phyloP scores from a whole-genome alignment of 2,113 vertebrate species.

The Centropus bengalensis region DNA sequence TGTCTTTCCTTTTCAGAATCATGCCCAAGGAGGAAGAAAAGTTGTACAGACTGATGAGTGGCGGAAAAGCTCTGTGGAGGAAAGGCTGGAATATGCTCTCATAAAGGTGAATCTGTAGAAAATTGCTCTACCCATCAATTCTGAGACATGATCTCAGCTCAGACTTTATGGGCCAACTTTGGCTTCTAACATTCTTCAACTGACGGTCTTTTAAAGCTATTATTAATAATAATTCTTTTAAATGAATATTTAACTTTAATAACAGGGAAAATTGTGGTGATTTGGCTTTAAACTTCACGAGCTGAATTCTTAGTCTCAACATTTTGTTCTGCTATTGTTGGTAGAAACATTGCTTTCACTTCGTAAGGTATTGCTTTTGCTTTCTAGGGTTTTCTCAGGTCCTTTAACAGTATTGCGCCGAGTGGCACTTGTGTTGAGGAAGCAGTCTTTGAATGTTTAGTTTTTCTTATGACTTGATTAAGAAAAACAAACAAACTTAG shows the following conservation, averaged over 20 bases:
- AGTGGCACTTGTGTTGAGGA: background rate
- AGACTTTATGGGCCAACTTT: background rate
- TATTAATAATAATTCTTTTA: background rate
- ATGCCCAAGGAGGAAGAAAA: slow-evolving; percentile 87
- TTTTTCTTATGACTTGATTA: background rate
- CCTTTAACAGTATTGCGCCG: background rate
- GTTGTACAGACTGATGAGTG: slow-evolving; percentile 89
- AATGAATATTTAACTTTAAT: background rate
- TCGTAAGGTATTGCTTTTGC: background rate
- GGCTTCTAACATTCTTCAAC: background rate
- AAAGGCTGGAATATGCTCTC: slow-evolving; percentile 90
- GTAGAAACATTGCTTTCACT: background rate
- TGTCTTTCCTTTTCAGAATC: slow-evolving; percentile 76
- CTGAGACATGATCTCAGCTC: background rate
- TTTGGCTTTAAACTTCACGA: background rate
- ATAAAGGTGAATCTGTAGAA: slow-evolving; percentile 83
- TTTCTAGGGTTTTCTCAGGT: background rate
- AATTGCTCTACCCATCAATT: background rate
- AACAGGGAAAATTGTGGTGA: background rate
- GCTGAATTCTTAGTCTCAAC: background rate
- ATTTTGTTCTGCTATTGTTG: background rate
- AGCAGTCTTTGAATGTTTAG: background rate
- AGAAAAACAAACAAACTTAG: background rate
- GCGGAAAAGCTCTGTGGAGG: slow-evolving; percentile 84
- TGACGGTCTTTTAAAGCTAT: background rate